Conservation (phyloP, 1,140 invertebrate genomes). For the Brevipalpus yothersi region DNA sequence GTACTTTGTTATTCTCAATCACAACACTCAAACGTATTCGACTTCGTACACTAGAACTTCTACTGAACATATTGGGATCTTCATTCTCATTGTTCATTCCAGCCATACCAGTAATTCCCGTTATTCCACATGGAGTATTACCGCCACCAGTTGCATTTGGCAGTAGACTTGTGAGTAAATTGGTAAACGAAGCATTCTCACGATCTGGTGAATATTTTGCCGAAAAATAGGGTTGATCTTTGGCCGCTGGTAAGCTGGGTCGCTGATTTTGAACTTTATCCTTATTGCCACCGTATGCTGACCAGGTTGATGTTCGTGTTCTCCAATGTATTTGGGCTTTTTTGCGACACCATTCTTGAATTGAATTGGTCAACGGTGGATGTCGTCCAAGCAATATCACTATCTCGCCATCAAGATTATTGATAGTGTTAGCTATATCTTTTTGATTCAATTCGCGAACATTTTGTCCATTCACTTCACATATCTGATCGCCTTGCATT, state of each 20-base stretch:
- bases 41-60: constrained; percentile 3
- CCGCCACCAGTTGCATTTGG: neutral
- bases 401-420: constrained; percentile 14
- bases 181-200: neutral
- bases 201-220: neutral
- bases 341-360: constrained; percentile 15
- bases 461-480: constrained; percentile 16
- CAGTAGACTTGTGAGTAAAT: neutral
- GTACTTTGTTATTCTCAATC: constrained; percentile 6
- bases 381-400: constrained; percentile 15
- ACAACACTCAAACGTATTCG: constrained; percentile 4
- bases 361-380: constrained; percentile 11
- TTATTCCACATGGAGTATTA: neutral
- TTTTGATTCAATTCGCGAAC: constrained; percentile 15
- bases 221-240: neutral
- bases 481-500: constrained; percentile 15
- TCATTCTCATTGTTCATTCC: neutral
- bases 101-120: neutral
- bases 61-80: neutral
- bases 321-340: constrained; percentile 13
- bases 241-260: constrained; percentile 11
- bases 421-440: constrained; percentile 14
- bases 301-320: constrained; percentile 16
- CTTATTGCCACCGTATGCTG: constrained; percentile 14
- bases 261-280: constrained; percentile 16